Evolutionary conservation across 2,888 invertebrate species (phyloP), one percentile per base, ranked within the genome.

Genomic region (Hyles lineata): DNA sequence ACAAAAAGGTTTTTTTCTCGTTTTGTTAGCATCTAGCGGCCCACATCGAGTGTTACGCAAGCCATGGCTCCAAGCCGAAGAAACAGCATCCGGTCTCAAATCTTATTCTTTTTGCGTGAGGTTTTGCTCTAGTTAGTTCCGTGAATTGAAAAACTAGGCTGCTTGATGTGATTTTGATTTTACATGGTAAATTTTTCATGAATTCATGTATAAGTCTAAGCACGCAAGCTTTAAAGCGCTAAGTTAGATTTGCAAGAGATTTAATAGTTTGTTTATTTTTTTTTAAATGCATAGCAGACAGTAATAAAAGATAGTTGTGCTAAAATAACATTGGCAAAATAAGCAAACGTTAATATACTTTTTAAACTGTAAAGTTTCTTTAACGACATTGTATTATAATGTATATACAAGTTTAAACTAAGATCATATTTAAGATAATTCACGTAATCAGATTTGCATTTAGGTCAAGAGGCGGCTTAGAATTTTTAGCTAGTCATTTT

Each of bases 1-100:
- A 71, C 43, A 59, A 71, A 60, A 70, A 23, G 19, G 60, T 71
- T 71, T 71, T 70, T 67, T 67, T 19, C 55, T 70, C 55, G n/a
- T 29, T 59, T 71, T 60, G 23, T 60, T 43, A 71, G 2, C 70
- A 71, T 71, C 70, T 60, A 67, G 67, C 63, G 63, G 63, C 67
- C 67, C 50, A 67, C 67, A 67, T 67, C 15, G 43, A 17, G 23
- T 17, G 67, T 67, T 67, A 50, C 67, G 50, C 67, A 67, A 67
- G 50, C 50, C 32, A 43, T 43, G n/a, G 35, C 35, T 35, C 43
- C 17, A 43, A 2, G 67, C 67, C 43, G 17, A 21, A 67, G 50
- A 67, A 50, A 50, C 67, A 23, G 43, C 43, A 50, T 67, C 67
- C 67, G 67, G 67, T 50, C 67, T 23, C 17, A 35, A 62, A 15